These are phyloP conservation scores for Cherax quadricarinatus DNA, from an alignment of 1,140 invertebrate genomes.

Conservation along the genomic window DNA sequence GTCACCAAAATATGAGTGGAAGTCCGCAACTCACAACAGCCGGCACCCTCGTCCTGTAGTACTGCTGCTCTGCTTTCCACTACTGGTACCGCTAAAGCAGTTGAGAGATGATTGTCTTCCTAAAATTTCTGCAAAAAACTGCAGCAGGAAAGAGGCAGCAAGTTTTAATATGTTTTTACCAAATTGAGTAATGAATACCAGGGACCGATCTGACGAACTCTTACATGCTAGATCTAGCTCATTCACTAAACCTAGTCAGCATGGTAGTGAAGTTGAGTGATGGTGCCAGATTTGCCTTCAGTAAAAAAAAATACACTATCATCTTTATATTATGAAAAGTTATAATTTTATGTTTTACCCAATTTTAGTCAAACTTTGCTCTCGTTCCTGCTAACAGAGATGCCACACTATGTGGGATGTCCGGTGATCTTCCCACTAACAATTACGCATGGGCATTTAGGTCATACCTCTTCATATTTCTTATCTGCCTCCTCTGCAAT, in stretches of 20 bases:
- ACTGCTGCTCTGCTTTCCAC: neutral
- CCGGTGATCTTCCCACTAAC: neutral
- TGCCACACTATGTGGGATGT: neutral
- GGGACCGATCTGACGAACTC: too few species aligned
- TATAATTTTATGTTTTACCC: neutral
- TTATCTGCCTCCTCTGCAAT: conserved; percentile 99
- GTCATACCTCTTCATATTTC: conserved; percentile 97
- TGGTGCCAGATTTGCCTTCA: too few species aligned
- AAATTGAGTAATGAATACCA: too few species aligned
- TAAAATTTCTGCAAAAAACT: neutral
- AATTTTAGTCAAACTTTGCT: neutral
- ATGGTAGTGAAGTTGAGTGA: too few species aligned
- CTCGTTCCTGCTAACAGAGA: neutral
- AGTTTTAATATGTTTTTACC: neutral
- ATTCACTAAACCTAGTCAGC: too few species aligned
- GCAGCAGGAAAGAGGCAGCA: neutral
- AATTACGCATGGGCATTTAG: neutral
- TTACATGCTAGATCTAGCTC: too few species aligned
- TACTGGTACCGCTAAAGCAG: neutral
- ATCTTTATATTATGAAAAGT: too few species aligned
- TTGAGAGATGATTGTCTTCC: neutral
- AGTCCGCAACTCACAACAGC: neutral
- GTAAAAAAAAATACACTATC: too few species aligned
- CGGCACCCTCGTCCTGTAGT: neutral
- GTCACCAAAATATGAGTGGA: neutral